A percentile compares a stretch with the other conserved stretches of the same genome.
phyloP scores from a whole-genome alignment of 2,888 invertebrate genomes.

The Phyto melanocephala region DNA sequence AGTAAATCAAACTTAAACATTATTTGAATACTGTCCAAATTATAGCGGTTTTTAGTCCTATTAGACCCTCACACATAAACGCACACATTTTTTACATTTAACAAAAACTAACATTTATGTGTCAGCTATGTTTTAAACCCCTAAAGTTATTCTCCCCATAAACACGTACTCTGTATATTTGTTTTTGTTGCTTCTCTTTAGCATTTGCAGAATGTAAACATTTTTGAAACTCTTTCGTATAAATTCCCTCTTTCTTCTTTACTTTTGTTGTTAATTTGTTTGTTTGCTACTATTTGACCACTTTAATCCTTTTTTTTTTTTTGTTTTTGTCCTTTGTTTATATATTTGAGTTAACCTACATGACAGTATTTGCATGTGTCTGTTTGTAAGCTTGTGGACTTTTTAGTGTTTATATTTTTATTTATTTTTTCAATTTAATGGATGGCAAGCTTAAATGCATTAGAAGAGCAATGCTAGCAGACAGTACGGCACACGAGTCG shows the following conservation, averaged over 20 bases:
- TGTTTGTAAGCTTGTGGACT: neutral
- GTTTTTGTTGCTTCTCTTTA: neutral
- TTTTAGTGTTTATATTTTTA: neutral
- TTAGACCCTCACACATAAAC: too few species aligned
- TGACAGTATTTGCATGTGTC: neutral
- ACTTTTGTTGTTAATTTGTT: neutral
- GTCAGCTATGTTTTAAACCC: neutral
- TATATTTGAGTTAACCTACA: neutral
- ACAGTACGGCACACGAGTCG: too few species aligned
- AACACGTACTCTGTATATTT: neutral
- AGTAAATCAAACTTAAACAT: too few species aligned
- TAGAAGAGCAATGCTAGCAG: slow-evolving; percentile 1
- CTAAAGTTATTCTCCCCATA: neutral
- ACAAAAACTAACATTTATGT: neutral
- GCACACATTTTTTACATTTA: too few species aligned
- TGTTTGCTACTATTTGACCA: neutral
- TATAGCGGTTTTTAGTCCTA: too few species aligned
- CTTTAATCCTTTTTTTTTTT: slow-evolving; percentile 18
- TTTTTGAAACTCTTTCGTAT: neutral
- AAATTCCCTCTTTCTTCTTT: neutral
- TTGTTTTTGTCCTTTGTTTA: neutral
- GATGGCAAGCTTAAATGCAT: slow-evolving; percentile 47
- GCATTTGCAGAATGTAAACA: neutral
- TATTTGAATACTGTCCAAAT: too few species aligned
- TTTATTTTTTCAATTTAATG: neutral